These are phyloP conservation scores for Cairina moschata DNA, from an alignment of 2,113 vertebrate genomes.

Conservation along the genomic window DNA sequence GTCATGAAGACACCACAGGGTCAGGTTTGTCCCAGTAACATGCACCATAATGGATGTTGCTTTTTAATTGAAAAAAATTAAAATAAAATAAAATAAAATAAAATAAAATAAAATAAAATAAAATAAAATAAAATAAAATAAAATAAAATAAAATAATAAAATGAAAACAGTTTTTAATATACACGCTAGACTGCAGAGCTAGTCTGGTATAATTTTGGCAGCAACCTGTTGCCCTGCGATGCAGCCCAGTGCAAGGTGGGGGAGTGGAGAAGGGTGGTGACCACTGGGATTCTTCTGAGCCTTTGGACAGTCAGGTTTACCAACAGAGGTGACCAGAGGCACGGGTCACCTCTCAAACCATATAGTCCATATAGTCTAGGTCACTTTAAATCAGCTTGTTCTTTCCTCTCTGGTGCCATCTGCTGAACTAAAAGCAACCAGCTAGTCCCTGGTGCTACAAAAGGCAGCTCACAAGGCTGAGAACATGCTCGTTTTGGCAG, in stretches of 20 bases:
- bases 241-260: not conserved
- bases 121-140: no score
- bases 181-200: not conserved
- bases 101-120: no score
- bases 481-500: not conserved
- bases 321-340: not conserved
- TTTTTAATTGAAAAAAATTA: not conserved
- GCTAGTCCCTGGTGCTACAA: not conserved
- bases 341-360: not conserved
- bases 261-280: not conserved
- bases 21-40: not conserved
- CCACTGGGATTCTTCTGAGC: not conserved
- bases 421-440: not conserved
- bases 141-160: no score
- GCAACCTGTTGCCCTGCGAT: not conserved
- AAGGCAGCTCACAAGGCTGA: not conserved
- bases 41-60: not conserved
- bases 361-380: not conserved
- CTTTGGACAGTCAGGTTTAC: not conserved
- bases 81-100: no score
- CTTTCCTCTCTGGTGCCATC: not conserved
- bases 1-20: not conserved
- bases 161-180: not conserved
- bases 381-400: not conserved
- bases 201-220: not conserved